Evolutionary conservation across 1,140 invertebrate species (phyloP), one percentile per base, ranked within the genome.

Genomic region (Drosophila bipectinata): DNA sequence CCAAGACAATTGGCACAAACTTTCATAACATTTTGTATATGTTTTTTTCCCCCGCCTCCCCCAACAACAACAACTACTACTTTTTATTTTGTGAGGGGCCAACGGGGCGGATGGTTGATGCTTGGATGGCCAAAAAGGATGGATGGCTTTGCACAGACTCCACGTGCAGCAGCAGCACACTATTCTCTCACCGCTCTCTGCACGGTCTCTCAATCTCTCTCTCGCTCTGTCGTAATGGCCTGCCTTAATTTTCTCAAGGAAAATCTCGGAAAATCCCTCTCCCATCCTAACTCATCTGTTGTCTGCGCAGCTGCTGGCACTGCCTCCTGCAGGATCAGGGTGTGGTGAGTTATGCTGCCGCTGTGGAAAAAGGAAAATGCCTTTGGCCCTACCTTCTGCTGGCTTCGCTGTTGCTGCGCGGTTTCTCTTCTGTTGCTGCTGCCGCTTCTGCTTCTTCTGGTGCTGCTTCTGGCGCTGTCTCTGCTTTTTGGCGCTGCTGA

Each of bases 341-440:
- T 91, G 90, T 91, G 90, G 85, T 91, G 90, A 91, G 80, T 91
- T 77, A 80, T 74, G 81, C 79, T 82, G 63, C 44, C 52, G 49
- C 77, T 82, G 78, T 87, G 73, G 56, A 71, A 82, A 88, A 88
- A 57, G 52, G n/a, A 72, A 67, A 85, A 76, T 66, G 53, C 55
- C 52, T 77, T 47, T 72, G 45, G 83, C 81, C 81, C 73, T 84
- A 84, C 81, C 81, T 85, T 80, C 73, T 82, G 83, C 56, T 72
- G 55, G 73, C 78, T 62, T 83, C 79, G 62, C 80, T 82, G 78
- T 32, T 49, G 53, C 53, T 77, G 69, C 28, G 59, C 28, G 7
- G 26, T 28, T 28, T 28, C 26, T 28, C 26, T 28, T 28, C 4
- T 28, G 26, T 28, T 7, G 26, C 26, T 28, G 26, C 26, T n/a